These are phyloP conservation scores for Montipora sp. DNA, from an alignment of 64 coral and sea anemone genomes.

Conservation along the genomic window DNA sequence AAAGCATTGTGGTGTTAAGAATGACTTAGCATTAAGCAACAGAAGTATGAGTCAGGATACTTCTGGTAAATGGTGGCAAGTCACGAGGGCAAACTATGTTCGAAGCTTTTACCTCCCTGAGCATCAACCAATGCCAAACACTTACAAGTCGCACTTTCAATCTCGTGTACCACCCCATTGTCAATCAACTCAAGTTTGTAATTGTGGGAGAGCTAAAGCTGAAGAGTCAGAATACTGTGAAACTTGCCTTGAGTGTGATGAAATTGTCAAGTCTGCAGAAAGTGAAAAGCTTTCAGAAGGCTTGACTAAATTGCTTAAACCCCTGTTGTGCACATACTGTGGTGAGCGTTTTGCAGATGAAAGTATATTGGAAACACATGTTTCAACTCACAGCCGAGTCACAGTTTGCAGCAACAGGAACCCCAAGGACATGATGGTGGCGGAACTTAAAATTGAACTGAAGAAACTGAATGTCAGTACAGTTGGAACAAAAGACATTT, in stretches of 20 bases:
- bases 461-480: slow-evolving; percentile 12
- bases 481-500: slow-evolving; percentile 10
- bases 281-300: not conserved
- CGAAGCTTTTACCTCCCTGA: too few relatives aligned
- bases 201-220: too few relatives aligned
- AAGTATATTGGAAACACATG: slow-evolving; percentile 5
- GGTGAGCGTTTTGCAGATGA: slow-evolving; percentile 1
- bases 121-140: too few relatives aligned
- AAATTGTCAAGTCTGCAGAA: slow-evolving; percentile 6
- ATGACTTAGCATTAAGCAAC: too few relatives aligned
- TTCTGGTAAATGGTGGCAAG: too few relatives aligned
- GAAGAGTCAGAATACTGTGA: too few relatives aligned
- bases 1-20: too few relatives aligned
- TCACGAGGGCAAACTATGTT: too few relatives aligned
- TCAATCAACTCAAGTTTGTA: too few relatives aligned
- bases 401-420: slow-evolving; percentile 1
- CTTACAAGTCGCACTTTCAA: too few relatives aligned
- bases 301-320: slow-evolving; percentile 10
- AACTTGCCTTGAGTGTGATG: not conserved
- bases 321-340: not conserved
- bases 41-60: too few relatives aligned
- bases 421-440: not conserved
- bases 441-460: slow-evolving; percentile 5
- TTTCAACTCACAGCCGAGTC: slow-evolving; percentile 2
- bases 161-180: too few relatives aligned